Conservation (phyloP, 2,888 invertebrate genomes). For the Sphaeridia pumilis region DNA sequence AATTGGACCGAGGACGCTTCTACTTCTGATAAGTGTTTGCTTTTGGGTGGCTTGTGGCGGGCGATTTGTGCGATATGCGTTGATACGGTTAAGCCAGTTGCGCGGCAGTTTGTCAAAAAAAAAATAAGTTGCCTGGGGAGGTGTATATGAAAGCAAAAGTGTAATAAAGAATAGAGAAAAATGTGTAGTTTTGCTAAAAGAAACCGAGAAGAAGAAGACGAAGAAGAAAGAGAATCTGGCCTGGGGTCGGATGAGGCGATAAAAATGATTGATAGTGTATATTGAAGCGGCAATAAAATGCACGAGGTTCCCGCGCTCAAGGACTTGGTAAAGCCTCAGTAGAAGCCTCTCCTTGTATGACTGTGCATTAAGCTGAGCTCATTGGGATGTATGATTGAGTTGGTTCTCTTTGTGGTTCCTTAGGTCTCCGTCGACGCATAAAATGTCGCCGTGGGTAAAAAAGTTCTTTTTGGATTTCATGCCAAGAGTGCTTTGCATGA, state of each 20-base stretch:
- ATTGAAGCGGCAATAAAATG: neutral
- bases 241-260: neutral
- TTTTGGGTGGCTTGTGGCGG: no score
- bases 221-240: no score
- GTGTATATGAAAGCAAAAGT: neutral
- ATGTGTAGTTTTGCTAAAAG: neutral
- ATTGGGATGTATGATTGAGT: neutral
- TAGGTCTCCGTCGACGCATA: slow-evolving; percentile 83
- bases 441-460: slow-evolving; percentile 83
- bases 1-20: no score
- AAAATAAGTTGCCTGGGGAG: no score
- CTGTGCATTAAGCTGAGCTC: no score
- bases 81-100: no score
- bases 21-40: no score
- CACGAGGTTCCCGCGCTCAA: no score
- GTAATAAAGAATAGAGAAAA: neutral
- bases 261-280: neutral
- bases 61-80: no score
- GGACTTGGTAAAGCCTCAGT: no score
- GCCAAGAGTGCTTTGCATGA: slow-evolving; percentile 83
- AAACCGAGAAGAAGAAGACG: neutral
- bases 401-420: neutral
- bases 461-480: slow-evolving; percentile 82
- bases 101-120: no score
- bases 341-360: no score